These are phyloP conservation scores for Gephyroberyx darwinii DNA, from an alignment of 2,797 vertebrate genomes.

Conservation along the genomic window DNA sequence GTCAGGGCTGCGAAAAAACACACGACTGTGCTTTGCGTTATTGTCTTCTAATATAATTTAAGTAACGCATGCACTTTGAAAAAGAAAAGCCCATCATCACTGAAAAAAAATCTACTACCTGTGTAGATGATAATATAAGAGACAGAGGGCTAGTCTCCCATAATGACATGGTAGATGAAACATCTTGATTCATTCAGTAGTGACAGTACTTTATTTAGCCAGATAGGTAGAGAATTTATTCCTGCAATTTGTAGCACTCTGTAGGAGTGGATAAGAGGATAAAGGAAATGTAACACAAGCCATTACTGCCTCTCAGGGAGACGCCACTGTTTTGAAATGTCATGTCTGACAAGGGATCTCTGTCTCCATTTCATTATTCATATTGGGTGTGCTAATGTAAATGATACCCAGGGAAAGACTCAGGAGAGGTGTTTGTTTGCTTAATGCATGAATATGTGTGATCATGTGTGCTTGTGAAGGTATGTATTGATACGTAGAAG, in stretches of 20 bases:
- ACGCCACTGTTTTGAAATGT: constrained; percentile 72
- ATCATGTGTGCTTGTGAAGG: constrained; percentile 10
- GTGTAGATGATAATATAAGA: constrained; percentile 66
- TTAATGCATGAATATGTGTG: constrained; percentile 44
- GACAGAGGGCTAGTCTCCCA: constrained; percentile 67
- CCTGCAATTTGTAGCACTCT: constrained; percentile 60
- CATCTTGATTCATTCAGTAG: constrained; percentile 60
- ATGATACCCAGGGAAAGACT: constrained; percentile 52
- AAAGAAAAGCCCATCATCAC: constrained; percentile 59
- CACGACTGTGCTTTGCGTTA: constrained; percentile 70
- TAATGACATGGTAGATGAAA: constrained; percentile 63
- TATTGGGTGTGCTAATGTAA: constrained; percentile 66
- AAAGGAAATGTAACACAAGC: constrained; percentile 70
- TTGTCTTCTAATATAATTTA: constrained; percentile 52
- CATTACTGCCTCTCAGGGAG: constrained; percentile 69
- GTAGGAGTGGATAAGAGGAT: constrained; percentile 75
- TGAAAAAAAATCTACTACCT: constrained; percentile 47
- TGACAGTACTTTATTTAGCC: constrained; percentile 66
- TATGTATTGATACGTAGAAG: background rate
- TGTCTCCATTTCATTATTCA: constrained; percentile 72
- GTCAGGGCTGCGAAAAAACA: constrained; percentile 67
- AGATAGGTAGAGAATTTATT: constrained; percentile 64
- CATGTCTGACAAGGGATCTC: constrained; percentile 73
- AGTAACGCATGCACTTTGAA: constrained; percentile 68
- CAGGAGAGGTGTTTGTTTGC: constrained; percentile 55